phyloP scores from a whole-genome alignment of 2,113 vertebrate genomes.

The Bambusicola thoracicus region DNA sequence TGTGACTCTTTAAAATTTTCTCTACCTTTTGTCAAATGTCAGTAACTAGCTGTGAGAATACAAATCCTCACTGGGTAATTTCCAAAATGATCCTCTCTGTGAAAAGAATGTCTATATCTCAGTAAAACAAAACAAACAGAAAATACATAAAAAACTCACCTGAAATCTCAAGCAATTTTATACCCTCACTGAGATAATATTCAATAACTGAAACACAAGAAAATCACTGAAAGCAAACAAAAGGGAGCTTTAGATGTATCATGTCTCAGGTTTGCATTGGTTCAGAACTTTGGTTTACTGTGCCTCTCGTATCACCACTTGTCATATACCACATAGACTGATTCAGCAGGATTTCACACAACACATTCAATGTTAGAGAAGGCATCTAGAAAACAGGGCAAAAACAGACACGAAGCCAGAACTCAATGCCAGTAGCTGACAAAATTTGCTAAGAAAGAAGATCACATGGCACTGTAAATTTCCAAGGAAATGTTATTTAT shows the following conservation, averaged over 20 bases:
- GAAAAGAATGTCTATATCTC: background rate
- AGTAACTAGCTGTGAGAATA: background rate
- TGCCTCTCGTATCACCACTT: background rate
- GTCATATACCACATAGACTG: background rate
- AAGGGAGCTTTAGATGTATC: background rate
- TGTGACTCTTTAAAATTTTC: background rate
- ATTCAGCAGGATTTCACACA: background rate
- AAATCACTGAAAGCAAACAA: background rate
- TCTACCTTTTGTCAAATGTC: background rate
- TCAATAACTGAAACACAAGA: background rate
- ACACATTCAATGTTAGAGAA: background rate
- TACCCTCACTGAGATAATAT: background rate
- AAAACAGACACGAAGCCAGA: background rate
- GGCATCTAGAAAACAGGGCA: fast-evolving
- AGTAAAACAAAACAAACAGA: background rate
- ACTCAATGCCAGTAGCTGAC: background rate
- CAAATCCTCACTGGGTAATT: background rate
- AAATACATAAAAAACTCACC: background rate
- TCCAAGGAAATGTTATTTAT: background rate
- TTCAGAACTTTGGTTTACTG: background rate
- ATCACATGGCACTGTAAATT: background rate
- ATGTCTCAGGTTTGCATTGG: background rate
- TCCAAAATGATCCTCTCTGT: background rate
- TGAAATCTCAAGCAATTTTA: background rate
- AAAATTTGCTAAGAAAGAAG: background rate